Base-by-base conservation (phyloP, 2,888 invertebrate species). In the Dicyrtomina minuta region DNA sequence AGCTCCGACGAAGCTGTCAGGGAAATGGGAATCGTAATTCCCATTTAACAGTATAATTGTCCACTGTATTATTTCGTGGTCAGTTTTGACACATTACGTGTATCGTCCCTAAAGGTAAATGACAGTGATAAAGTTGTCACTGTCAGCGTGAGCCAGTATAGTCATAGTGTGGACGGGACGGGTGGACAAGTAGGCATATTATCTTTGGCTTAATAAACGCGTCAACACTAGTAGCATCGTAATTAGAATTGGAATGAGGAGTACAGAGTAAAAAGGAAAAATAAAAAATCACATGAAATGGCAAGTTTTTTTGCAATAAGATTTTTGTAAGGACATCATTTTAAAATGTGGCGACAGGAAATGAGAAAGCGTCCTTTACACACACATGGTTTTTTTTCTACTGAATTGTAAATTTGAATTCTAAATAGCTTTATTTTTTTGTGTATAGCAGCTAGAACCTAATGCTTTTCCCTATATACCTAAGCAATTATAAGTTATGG, bases 301-400 rank as follows among this genome's bases (percentile, higher is more conserved):
- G 64, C 64, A 51, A 51, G 27, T 51, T 58, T 58, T 56, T 62
- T 64, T 53, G 64, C 64, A 51, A 62, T 49, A n/a, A 33, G 33
- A 33, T 46, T 64, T 20, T n/a, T n/a, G n/a, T n/a, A 51, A 64
- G 64, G 59, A 17, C 53, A 64, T 64, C n/a, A n/a, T 33, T 64
- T 64, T 6, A 64, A 64, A 51, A 51, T 26, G 51, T 64, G 51
- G 46, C 39, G 53, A 65, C 65, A 56, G 65, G 65, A 65, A 65
- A 55, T 65, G 65, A 65, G 65, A 65, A 65, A 53, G 65, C 65
- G 55, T 41, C 27, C 58, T 58, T 33, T 58, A 13, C 8, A 58
- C 8, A 58, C 8, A 33, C 3, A 33, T 33, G 33, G 15, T 44
- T 61, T 46, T 64, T 49, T 53, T 22, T 46, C 62, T 51, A n/a